A percentile compares a stretch with the other conserved stretches of the same genome.
Evolutionary conservation across 2,113 vertebrate genomes (phyloP).

Genomic region (Tragelaphus strepsiceros): DNA sequence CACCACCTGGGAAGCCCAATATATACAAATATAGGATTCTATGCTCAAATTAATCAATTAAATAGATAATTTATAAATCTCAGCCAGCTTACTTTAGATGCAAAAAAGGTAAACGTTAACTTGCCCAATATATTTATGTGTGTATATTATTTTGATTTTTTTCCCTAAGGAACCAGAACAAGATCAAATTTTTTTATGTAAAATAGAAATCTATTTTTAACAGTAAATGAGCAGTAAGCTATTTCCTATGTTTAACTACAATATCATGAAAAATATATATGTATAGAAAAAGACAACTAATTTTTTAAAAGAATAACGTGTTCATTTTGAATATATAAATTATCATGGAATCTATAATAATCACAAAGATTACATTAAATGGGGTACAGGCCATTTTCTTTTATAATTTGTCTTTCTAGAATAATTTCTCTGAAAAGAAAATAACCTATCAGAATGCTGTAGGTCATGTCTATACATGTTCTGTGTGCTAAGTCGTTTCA

Average conservation of each 20-base stretch:
- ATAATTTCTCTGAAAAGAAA: slow-evolving; percentile 7
- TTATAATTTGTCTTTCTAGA: not conserved
- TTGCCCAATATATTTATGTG: not conserved
- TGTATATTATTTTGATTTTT: not conserved
- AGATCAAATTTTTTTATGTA: not conserved
- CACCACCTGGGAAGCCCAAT: not conserved
- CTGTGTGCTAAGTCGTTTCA: not conserved
- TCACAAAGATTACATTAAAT: not conserved
- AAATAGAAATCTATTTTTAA: slow-evolving; percentile 8
- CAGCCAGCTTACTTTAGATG: not conserved
- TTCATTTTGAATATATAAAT: not conserved
- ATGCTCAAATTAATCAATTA: not conserved
- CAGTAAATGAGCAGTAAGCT: not conserved
- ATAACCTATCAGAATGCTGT: not conserved
- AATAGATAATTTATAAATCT: not conserved
- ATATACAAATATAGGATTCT: not conserved
- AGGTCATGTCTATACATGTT: not conserved
- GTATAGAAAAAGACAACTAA: not conserved
- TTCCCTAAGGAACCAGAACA: rapidly evolving
- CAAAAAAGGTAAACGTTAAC: not conserved
- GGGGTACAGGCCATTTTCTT: not conserved
- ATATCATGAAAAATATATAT: not conserved
- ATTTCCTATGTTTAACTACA: not conserved
- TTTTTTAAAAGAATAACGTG: not conserved
- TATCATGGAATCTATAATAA: not conserved